Conservation (phyloP, 2,888 invertebrate genomes). For the Pollenia amentaria region DNA sequence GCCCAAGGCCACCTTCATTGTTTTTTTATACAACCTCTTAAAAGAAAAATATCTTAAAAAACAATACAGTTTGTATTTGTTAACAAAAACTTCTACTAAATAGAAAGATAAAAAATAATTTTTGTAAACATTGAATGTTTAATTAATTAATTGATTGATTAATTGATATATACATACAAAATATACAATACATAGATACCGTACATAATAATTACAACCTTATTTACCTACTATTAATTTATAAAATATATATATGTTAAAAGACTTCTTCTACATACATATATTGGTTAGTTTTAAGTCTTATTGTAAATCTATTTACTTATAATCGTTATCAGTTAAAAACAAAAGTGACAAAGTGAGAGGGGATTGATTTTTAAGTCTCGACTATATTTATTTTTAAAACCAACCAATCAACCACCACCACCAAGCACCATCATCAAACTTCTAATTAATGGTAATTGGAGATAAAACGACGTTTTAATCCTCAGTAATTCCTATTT, state of each 20-base stretch:
- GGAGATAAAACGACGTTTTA: constrained; percentile 70
- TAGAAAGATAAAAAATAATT: constrained; percentile 21
- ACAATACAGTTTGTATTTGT: constrained; percentile 41
- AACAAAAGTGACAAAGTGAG: constrained; percentile 38
- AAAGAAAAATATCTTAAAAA: constrained; percentile 16
- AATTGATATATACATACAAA: constrained; percentile 54
- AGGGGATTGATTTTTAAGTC: constrained; percentile 38
- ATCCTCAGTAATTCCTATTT: constrained; percentile 64
- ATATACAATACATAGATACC: constrained; percentile 36
- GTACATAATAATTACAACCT: constrained; percentile 40
- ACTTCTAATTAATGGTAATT: constrained; percentile 66
- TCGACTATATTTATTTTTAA: constrained; percentile 29
- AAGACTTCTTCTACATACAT: constrained; percentile 38
- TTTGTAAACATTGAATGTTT: constrained; percentile 15
- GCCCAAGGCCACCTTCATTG: constrained; percentile 55
- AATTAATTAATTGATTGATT: constrained; percentile 35
- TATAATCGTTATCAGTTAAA: constrained; percentile 56
- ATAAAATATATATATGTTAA: constrained; percentile 53
- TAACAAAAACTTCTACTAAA: constrained; percentile 25
- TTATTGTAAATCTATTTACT: constrained; percentile 64
- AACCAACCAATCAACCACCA: constrained; percentile 52
- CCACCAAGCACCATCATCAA: constrained; percentile 62
- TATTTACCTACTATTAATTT: constrained; percentile 51
- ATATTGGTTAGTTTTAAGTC: constrained; percentile 72
- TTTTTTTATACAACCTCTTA: constrained; percentile 40